A percentile compares a stretch with the other conserved stretches of the same genome.
Conservation (phyloP, 2,797 vertebrate genomes). For the Argentina silus region DNA sequence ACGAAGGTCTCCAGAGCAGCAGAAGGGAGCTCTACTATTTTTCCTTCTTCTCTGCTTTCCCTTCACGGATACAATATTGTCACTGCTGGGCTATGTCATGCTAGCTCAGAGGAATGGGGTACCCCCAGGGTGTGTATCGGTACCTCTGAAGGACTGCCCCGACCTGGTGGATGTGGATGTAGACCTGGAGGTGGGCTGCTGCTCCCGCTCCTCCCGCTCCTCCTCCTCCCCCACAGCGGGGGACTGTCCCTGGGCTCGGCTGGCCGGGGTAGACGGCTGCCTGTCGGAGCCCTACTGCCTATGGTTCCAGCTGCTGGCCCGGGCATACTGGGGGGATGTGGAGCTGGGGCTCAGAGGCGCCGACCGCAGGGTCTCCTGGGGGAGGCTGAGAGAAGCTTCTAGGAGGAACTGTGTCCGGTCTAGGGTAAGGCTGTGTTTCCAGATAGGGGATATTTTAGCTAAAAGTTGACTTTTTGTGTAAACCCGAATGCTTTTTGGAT, state of each 20-base stretch:
- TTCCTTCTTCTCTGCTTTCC: neutral
- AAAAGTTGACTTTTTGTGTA: neutral
- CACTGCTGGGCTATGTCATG: slow-evolving; percentile 69
- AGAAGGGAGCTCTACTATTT: neutral
- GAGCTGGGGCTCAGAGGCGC: slow-evolving; percentile 71
- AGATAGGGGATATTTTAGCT: neutral
- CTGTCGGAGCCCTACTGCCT: slow-evolving; percentile 79
- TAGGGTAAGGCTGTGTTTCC: slow-evolving; percentile 67
- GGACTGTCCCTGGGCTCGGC: slow-evolving; percentile 75
- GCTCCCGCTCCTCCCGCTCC: slow-evolving; percentile 60
- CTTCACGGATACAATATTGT: neutral
- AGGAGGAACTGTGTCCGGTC: slow-evolving; percentile 69
- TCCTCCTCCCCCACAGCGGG: slow-evolving; percentile 36
- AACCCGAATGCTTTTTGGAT: too few species aligned
- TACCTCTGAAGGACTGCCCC: slow-evolving; percentile 57
- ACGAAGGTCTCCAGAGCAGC: neutral
- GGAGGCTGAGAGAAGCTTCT: slow-evolving; percentile 68
- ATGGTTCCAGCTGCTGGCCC: slow-evolving; percentile 79
- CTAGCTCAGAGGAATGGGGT: slow-evolving; percentile 74
- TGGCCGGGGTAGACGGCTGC: slow-evolving; percentile 76
- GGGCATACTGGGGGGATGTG: slow-evolving; percentile 78
- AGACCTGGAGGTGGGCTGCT: slow-evolving; percentile 53
- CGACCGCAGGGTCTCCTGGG: slow-evolving; percentile 67
- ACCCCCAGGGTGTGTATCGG: slow-evolving; percentile 53
- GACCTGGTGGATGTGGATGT: slow-evolving; percentile 62